Percentiles rank a stretch among this genome's conserved stretches.
Conservation (phyloP, 1,140 invertebrate genomes). For the Drosophila burlai region DNA sequence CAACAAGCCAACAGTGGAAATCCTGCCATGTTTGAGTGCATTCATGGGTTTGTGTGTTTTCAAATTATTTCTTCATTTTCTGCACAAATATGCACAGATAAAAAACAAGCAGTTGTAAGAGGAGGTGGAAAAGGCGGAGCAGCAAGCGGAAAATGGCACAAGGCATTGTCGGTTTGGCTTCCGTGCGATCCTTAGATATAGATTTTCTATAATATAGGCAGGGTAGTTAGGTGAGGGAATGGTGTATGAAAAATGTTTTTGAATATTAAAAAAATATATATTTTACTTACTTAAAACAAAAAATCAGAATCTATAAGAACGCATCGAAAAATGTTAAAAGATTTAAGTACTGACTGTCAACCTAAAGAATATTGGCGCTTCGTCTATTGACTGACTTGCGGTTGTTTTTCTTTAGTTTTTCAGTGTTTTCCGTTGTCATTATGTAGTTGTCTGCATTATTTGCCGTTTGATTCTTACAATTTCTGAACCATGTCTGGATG, state of each 20-base stretch:
- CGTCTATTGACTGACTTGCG: neutral
- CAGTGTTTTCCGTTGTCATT: constrained; percentile 65
- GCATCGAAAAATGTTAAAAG: neutral
- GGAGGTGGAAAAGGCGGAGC: constrained; percentile 33
- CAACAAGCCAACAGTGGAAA: constrained; percentile 23
- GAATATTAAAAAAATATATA: neutral
- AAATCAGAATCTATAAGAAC: neutral
- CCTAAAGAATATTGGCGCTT: constrained; percentile 38
- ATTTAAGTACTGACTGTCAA: neutral
- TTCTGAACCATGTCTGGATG: constrained; percentile 71
- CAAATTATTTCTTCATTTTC: constrained; percentile 81
- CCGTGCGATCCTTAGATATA: constrained; percentile 34
- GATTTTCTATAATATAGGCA: neutral
- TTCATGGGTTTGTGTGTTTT: constrained; percentile 48
- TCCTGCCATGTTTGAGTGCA: constrained; percentile 28
- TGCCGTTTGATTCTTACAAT: constrained; percentile 77
- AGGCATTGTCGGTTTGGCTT: constrained; percentile 52
- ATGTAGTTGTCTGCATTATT: constrained; percentile 71
- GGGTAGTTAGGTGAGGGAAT: constrained; percentile 3
- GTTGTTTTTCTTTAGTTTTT: constrained; percentile 39
- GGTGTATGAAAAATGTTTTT: neutral
- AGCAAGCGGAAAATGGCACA: constrained; percentile 67
- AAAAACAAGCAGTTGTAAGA: constrained; percentile 28
- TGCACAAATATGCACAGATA: constrained; percentile 55
- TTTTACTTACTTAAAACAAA: too few species aligned